phyloP scores from a whole-genome alignment of 2,797 vertebrate species.

The Hydrocynus forskahlii region DNA sequence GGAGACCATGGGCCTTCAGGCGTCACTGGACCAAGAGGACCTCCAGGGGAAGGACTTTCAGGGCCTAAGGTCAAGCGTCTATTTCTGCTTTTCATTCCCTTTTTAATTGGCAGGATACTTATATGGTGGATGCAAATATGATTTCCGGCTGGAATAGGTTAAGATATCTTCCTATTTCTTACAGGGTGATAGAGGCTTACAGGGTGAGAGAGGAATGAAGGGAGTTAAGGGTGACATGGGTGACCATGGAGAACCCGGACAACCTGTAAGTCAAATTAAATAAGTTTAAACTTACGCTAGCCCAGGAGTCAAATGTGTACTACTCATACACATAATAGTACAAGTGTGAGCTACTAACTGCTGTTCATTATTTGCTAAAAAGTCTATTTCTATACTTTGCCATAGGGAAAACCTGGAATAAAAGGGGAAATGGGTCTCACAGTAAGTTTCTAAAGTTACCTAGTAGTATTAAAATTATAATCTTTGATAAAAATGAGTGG shows the following conservation, averaged over 20 bases:
- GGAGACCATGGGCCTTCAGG: slow-evolving; percentile 88
- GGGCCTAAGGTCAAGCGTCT: slow-evolving; percentile 70
- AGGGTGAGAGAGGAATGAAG: slow-evolving; percentile 89
- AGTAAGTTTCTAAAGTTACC: slow-evolving; percentile 71
- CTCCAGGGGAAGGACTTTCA: slow-evolving; percentile 86
- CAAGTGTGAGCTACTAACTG: neutral
- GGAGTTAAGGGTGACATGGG: slow-evolving; percentile 85
- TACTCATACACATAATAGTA: too few relatives aligned
- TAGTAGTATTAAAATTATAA: neutral
- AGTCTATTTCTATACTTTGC: neutral
- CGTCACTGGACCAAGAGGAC: slow-evolving; percentile 87
- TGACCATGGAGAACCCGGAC: slow-evolving; percentile 80
- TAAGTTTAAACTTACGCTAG: neutral
- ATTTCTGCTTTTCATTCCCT: neutral
- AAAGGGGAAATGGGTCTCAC: slow-evolving; percentile 90
- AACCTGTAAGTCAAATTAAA: slow-evolving; percentile 74
- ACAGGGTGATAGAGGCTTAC: slow-evolving; percentile 81
- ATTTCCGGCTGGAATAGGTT: neutral
- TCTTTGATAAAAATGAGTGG: neutral
- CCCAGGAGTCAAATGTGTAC: neutral
- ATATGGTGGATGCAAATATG: neutral
- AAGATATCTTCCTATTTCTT: slow-evolving; percentile 5
- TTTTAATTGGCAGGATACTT: neutral
- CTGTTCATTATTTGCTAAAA: neutral
- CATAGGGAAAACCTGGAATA: slow-evolving; percentile 80